phyloP scores from a whole-genome alignment of 2,113 vertebrate species.

The Coturnix japonica region DNA sequence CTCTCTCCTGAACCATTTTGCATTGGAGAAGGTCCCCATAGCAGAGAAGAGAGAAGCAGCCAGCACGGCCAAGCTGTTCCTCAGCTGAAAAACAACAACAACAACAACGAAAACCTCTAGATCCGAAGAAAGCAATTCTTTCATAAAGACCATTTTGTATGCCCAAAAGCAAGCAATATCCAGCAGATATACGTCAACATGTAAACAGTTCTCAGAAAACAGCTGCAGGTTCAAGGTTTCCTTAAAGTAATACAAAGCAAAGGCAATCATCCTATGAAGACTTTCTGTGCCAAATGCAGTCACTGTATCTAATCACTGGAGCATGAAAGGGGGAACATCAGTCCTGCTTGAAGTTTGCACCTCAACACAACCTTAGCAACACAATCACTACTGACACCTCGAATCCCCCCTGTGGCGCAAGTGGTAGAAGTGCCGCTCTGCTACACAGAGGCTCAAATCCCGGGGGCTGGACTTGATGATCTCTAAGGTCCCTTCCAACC shows the following conservation, averaged over 20 bases:
- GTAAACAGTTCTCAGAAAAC: background rate
- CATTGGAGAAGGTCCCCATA: background rate
- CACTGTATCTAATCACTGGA: background rate
- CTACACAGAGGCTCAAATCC: too few species aligned
- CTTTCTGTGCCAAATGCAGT: background rate
- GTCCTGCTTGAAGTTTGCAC: conserved; percentile 34
- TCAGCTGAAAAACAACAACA: background rate
- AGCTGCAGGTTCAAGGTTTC: background rate
- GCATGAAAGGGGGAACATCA: conserved; percentile 27
- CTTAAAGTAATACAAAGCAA: background rate
- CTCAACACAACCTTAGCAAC: conserved; percentile 32
- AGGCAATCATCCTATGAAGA: background rate
- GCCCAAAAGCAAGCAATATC: background rate
- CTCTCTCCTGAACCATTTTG: background rate
- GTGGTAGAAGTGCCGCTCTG: too few species aligned
- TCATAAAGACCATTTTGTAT: background rate
- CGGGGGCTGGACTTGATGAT: too few species aligned
- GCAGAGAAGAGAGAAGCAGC: rapidly evolving
- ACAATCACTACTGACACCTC: background rate
- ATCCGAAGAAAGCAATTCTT: background rate
- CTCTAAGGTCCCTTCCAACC: too few species aligned
- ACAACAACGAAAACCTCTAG: background rate
- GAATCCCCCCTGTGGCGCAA: too few species aligned
- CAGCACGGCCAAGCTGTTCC: rapidly evolving
- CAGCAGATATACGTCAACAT: rapidly evolving